Conservation (phyloP, 2,888 invertebrate genomes). For the Crossocerus cetratus region DNA sequence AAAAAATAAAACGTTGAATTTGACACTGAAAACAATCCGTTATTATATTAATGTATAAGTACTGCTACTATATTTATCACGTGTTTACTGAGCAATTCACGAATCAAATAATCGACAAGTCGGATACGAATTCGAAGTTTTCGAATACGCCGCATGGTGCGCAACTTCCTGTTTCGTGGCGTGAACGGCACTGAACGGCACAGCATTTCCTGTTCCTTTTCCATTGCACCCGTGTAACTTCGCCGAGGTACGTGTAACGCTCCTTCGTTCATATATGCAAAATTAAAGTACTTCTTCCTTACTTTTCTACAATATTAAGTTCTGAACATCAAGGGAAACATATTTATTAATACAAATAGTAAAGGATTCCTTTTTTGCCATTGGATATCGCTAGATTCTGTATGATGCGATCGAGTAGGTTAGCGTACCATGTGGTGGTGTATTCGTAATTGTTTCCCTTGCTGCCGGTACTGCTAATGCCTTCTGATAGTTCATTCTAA, state of each 20-base stretch:
- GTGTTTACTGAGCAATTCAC: background rate
- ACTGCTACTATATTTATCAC: background rate
- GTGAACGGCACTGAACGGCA: background rate
- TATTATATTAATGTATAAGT: background rate
- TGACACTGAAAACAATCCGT: constrained; percentile 12
- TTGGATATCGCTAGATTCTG: too few relatives aligned
- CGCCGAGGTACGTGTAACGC: constrained; percentile 71
- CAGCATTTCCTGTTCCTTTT: constrained; percentile 49
- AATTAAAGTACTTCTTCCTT: background rate
- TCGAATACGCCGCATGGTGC: constrained; percentile 2
- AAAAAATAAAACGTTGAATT: constrained; percentile 2
- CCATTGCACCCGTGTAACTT: constrained; percentile 69
- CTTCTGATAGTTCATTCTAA: too few relatives aligned
- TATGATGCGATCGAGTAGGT: constrained; percentile 30
- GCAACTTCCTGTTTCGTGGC: background rate
- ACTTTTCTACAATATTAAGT: constrained; percentile 7
- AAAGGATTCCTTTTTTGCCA: too few relatives aligned
- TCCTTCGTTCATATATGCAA: background rate
- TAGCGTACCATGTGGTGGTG: constrained; percentile 50
- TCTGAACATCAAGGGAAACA: too few relatives aligned
- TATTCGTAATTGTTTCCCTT: background rate
- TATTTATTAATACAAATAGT: too few relatives aligned
- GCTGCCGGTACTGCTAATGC: too few relatives aligned
- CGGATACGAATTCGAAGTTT: background rate
- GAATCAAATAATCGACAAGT: background rate